Conservation (phyloP, 2,113 vertebrate genomes). For the Callipepla squamata region DNA sequence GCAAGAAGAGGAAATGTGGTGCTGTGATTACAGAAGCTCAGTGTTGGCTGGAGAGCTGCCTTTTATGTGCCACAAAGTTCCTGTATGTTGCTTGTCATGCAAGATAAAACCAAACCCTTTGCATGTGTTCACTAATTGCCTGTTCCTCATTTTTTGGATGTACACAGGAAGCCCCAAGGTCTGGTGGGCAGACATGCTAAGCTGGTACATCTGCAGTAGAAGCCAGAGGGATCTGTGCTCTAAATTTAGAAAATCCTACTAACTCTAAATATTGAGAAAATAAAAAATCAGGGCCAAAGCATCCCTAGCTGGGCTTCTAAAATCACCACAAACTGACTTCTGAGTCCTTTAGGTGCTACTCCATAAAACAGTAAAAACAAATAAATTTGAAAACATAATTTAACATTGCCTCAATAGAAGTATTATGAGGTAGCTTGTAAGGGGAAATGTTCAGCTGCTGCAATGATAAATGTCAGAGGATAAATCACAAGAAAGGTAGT, state of each 20-base stretch:
- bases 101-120: neutral
- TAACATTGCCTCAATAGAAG: neutral
- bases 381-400: neutral
- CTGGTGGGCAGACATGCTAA: neutral
- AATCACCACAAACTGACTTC: neutral
- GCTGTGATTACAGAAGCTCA: neutral
- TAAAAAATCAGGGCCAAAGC: neutral
- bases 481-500: neutral
- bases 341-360: neutral
- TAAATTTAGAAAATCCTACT: neutral
- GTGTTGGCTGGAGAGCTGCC: neutral
- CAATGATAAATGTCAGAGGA: neutral
- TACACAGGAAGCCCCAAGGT: neutral
- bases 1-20: neutral
- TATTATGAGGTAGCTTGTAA: neutral
- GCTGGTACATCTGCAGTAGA: neutral
- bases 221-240: neutral
- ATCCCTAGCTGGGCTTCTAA: neutral
- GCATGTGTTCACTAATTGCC: neutral
- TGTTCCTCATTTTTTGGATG: neutral
- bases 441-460: neutral
- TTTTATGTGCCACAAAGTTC: neutral
- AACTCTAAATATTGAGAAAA: neutral
- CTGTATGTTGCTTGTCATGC: neutral
- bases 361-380: neutral